Evolutionary conservation across 2,113 vertebrate genomes (phyloP).

Genomic region (Tetraodon nigroviridis): DNA sequence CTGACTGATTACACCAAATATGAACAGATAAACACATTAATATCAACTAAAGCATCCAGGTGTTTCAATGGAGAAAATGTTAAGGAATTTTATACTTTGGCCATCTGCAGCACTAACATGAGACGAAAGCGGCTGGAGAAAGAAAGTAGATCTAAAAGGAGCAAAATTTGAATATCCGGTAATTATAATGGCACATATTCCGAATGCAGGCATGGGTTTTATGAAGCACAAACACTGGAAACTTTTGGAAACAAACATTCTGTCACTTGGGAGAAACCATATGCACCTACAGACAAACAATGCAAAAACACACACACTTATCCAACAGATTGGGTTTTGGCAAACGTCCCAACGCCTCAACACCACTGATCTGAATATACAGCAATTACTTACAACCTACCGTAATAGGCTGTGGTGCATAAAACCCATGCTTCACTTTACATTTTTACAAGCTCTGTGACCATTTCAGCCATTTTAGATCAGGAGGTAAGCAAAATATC

Average conservation of each 20-base stretch:
- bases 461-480: slow-evolving; percentile 40
- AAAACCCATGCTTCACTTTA: slow-evolving; percentile 43
- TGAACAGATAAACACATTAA: slow-evolving; percentile 20
- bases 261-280: slow-evolving; percentile 32
- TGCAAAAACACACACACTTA: slow-evolving; percentile 30
- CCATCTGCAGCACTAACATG: slow-evolving; percentile 52
- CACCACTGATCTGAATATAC: slow-evolving; percentile 44
- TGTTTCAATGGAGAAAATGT: slow-evolving; percentile 39
- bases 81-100: slow-evolving; percentile 15
- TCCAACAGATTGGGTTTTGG: slow-evolving; percentile 47
- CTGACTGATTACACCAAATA: slow-evolving; percentile 35
- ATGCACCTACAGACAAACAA: slow-evolving; percentile 50
- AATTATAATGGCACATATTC: slow-evolving; percentile 52
- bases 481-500: slow-evolving; percentile 41
- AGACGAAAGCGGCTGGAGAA: background rate
- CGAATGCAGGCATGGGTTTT: slow-evolving; percentile 29
- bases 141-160: slow-evolving; percentile 2
- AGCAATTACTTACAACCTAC: slow-evolving; percentile 30
- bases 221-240: slow-evolving; percentile 32
- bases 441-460: slow-evolving; percentile 40
- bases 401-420: slow-evolving; percentile 40
- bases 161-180: slow-evolving; percentile 42
- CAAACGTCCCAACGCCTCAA: slow-evolving; percentile 31
- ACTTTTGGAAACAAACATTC: slow-evolving; percentile 39
- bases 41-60: slow-evolving; percentile 41